Evolutionary conservation across 2,888 invertebrate species (phyloP), one percentile per base, ranked within the genome.

Genomic region (Crossocerus cetratus): DNA sequence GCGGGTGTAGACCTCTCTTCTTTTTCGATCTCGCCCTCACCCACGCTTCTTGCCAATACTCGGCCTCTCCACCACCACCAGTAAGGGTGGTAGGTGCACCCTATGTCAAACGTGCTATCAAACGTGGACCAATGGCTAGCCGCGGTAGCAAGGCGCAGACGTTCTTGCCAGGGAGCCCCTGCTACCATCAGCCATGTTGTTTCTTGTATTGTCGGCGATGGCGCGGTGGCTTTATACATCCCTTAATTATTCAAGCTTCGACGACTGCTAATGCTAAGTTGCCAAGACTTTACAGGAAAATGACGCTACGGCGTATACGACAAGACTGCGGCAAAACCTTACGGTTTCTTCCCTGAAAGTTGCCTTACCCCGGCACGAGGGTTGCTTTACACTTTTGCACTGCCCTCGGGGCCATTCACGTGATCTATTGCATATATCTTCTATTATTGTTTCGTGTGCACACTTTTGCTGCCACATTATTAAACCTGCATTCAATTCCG

Each of bases 91-190:
- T 4, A 8, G 18, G 8, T 42, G 18, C 45, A 60, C 66, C 76
- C 75, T 78, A 68, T 74, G 69, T 74, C 66, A 21, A 8, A 18
- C 59, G 59, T 60, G 72, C 69, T 66, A 78, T 84, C 85, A 78
- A 86, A 88, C 88, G 88, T 88, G 88, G 88, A 87, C 88, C 87
- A 88, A 88, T 88, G 65, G 82, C 71, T 71, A 74, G 21, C 43
- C 32, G n/a, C 78, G 70, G 81, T 81, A 78, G 68, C 82, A 56
- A 76, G 72, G 76, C 79, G 78, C 82, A 77, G 74, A 76, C 76
- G 77, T 78, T 65, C 65, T 18, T 45, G 56, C 44, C 61, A 55
- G 67, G 53, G 61, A 43, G 42, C 61, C 64, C 65, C 60, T 42
- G 22, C 45, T 49, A 65, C 63, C 32, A 32, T 32, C 32, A 72